Evolutionary conservation across 2,113 vertebrate species (phyloP).

Genomic region (Henicopernis longicauda): DNA sequence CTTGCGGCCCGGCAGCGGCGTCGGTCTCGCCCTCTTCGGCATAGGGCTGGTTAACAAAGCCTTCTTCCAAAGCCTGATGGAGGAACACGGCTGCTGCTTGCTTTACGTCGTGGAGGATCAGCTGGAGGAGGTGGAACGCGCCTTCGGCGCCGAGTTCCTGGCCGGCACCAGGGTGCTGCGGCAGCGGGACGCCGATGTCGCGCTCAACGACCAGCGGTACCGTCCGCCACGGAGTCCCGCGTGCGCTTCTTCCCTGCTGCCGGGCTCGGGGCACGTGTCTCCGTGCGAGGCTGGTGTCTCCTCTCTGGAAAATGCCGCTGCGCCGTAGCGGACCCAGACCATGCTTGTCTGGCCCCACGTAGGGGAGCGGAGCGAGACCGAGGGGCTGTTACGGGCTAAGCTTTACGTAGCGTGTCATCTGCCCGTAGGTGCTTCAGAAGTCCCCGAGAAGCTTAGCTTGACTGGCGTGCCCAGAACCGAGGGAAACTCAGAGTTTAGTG

Average conservation of each 20-base stretch:
- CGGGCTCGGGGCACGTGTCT: not conserved
- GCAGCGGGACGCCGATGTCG: not conserved
- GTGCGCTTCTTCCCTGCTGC: not conserved
- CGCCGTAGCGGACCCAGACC: rapidly evolving
- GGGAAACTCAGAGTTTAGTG: not conserved
- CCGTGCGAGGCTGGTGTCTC: not conserved
- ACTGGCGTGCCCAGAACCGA: rapidly evolving
- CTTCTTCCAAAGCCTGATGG: constrained; percentile 25
- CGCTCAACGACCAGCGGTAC: constrained; percentile 50
- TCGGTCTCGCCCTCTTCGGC: constrained; percentile 30
- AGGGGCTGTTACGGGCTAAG: not conserved
- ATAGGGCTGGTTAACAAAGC: not conserved
- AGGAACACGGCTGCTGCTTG: constrained; percentile 22
- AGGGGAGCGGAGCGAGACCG: rapidly evolving
- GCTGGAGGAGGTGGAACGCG: not conserved
- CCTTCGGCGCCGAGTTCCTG: constrained; percentile 10
- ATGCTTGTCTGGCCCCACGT: rapidly evolving
- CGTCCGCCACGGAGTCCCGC: rapidly evolving
- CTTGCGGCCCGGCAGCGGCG: not conserved
- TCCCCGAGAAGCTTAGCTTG: not conserved
- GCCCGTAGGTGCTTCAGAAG: not conserved
- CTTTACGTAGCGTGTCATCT: rapidly evolving
- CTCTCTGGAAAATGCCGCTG: not conserved
- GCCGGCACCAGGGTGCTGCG: constrained; percentile 25
- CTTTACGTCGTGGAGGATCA: constrained; percentile 47